These are phyloP conservation scores for Busseola fusca DNA, from an alignment of 2,888 invertebrate species.

Conservation along the genomic window DNA sequence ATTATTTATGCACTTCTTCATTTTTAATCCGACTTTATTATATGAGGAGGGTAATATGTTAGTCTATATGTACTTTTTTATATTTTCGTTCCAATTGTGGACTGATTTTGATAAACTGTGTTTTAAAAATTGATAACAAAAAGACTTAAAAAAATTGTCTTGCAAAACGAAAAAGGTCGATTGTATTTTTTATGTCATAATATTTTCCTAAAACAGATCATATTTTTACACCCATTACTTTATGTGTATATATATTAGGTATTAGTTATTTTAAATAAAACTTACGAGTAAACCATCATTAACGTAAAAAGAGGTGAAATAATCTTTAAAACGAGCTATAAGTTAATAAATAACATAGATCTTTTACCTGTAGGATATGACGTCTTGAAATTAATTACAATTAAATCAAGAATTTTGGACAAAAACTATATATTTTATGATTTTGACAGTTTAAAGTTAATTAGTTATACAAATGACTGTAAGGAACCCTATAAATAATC, in stretches of 20 bases:
- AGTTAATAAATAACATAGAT: neutral
- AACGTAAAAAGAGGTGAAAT: neutral
- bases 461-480: neutral
- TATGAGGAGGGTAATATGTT: too few species aligned
- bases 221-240: neutral
- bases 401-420: neutral
- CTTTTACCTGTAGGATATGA: neutral
- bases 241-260: neutral
- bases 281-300: neutral
- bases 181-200: neutral
- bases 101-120: too few species aligned
- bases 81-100: too few species aligned
- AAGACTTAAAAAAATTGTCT: too few species aligned
- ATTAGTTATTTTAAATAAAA: slow-evolving; percentile 15
- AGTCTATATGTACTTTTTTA: too few species aligned
- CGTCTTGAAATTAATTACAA: slow-evolving; percentile 1
- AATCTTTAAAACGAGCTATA: neutral
- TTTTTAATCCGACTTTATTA: too few species aligned
- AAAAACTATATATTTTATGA: neutral
- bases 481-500: neutral
- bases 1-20: neutral
- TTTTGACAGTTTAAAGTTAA: neutral
- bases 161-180: neutral
- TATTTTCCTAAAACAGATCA: neutral
- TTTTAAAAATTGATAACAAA: too few species aligned